phyloP scores from a whole-genome alignment of 2,888 invertebrate genomes.

The Epinotia ramella region DNA sequence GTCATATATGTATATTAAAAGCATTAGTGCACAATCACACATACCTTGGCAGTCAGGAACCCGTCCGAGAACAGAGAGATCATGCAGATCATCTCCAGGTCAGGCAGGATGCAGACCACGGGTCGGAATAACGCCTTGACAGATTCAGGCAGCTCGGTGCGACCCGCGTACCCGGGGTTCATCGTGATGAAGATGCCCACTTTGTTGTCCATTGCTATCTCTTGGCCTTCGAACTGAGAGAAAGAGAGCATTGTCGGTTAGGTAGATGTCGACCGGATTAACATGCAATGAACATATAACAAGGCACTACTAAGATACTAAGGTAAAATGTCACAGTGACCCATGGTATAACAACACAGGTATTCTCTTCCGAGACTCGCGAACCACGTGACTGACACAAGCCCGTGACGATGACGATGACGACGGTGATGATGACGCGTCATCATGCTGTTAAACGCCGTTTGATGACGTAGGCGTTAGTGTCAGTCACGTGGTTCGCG shows the following conservation, averaged over 20 bases:
- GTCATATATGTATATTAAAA: not conserved
- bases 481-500: too few relatives aligned
- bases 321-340: too few relatives aligned
- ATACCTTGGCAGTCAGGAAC: conserved; percentile 94
- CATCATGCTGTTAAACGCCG: too few relatives aligned
- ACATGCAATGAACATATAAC: too few relatives aligned
- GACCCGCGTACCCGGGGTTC: conserved; percentile 97
- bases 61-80: conserved; percentile 97
- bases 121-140: conserved; percentile 96
- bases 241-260: not conserved
- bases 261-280: not conserved
- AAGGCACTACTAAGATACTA: too few relatives aligned
- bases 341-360: too few relatives aligned
- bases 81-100: conserved; percentile 95
- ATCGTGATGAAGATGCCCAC: conserved; percentile 98
- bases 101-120: conserved; percentile 96
- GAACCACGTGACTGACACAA: too few relatives aligned
- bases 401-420: too few relatives aligned
- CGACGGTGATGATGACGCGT: too few relatives aligned
- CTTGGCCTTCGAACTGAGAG: conserved; percentile 91
- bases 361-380: too few relatives aligned
- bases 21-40: not conserved
- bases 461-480: too few relatives aligned
- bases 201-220: conserved; percentile 92
- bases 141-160: conserved; percentile 96